Conservation (phyloP, 2,113 vertebrate genomes). For the Erythrocebus patas region DNA sequence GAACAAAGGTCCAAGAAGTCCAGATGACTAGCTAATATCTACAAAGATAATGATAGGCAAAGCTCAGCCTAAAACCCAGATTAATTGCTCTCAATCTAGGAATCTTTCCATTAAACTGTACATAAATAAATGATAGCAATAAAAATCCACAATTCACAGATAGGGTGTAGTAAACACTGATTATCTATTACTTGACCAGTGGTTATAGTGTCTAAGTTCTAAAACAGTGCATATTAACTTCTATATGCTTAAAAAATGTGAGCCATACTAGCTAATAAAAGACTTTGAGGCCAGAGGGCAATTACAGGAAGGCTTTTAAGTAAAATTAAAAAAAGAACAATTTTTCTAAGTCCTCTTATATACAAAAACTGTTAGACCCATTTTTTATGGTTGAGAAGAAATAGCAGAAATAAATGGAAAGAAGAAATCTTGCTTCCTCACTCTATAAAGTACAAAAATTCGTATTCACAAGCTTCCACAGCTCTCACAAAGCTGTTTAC, state of each 20-base stretch:
- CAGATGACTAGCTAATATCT: neutral
- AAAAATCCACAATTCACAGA: constrained; percentile 37
- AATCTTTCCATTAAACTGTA: neutral
- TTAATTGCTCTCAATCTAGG: neutral
- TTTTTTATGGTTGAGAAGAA: constrained; percentile 15
- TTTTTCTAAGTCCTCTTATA: neutral
- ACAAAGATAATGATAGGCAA: neutral
- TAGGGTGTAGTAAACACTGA: neutral
- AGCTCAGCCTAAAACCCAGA: neutral
- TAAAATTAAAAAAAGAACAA: neutral
- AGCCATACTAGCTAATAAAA: constrained; percentile 31
- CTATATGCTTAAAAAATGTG: neutral
- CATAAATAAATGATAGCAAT: constrained; percentile 40
- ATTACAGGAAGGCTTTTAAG: neutral
- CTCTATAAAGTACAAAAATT: constrained; percentile 32
- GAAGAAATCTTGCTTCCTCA: constrained; percentile 41
- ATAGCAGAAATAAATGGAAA: neutral
- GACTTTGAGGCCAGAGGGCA: neutral
- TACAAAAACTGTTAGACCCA: constrained; percentile 21
- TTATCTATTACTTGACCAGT: constrained; percentile 23
- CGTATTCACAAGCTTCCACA: constrained; percentile 43
- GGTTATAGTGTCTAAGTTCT: neutral
- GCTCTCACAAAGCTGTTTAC: constrained; percentile 46
- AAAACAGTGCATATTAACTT: neutral
- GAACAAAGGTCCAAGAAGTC: neutral